Conservation (phyloP, 2,113 vertebrate genomes). For the Bubo bubo region DNA sequence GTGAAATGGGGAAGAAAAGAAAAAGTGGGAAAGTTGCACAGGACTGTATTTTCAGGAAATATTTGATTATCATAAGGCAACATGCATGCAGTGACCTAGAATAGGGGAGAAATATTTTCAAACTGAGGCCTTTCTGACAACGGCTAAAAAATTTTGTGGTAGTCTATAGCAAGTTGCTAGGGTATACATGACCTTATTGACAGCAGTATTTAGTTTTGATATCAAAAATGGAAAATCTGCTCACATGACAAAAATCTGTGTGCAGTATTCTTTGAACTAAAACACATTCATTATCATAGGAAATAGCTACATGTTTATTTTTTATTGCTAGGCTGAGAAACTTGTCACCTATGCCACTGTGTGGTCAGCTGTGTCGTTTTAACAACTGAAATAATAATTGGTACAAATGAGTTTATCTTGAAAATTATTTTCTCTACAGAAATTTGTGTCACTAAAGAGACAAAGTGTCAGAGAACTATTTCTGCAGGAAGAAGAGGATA, state of each 20-base stretch:
- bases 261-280: not conserved
- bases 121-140: not conserved
- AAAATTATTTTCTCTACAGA: not conserved
- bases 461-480: not conserved
- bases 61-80: not conserved
- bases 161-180: not conserved
- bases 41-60: not conserved
- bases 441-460: not conserved
- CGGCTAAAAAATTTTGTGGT: not conserved
- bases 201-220: not conserved
- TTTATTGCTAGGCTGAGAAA: not conserved
- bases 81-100: not conserved
- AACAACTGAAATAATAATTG: not conserved
- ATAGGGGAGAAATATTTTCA: not conserved
- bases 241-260: not conserved
- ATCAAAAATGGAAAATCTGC: not conserved
- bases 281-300: not conserved
- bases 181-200: not conserved
- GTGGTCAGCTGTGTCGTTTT: not conserved
- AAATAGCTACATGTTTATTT: not conserved
- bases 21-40: not conserved
- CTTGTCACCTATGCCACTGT: not conserved
- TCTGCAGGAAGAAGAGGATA: not conserved
- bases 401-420: not conserved
- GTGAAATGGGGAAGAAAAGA: not conserved